Evolutionary conservation across 30 jellyfish, hydroid and myxozoan genomes (phyloP).

Genomic region (Hydractinia symbiolongicarpus): DNA sequence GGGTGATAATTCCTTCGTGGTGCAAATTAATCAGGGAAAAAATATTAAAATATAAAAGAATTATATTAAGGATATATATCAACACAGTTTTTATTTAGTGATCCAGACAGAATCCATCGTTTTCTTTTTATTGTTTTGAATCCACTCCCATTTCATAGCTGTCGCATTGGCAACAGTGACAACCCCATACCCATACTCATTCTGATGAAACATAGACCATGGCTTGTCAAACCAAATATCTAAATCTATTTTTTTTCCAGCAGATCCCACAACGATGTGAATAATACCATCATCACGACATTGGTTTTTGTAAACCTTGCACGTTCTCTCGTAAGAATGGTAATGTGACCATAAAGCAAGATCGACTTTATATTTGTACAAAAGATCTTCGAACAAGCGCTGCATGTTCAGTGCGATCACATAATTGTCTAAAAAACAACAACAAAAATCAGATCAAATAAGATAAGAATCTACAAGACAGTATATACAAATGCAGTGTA

Average conservation of each 20-base stretch:
- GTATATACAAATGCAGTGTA: neutral
- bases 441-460: neutral
- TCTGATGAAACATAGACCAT: constrained; percentile 65
- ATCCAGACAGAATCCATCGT: constrained; percentile 68
- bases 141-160: constrained; percentile 58
- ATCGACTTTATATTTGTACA: constrained; percentile 72
- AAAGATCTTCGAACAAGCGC: constrained; percentile 60
- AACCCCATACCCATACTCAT: constrained; percentile 76
- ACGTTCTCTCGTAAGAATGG: constrained; percentile 89
- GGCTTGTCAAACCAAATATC: constrained; percentile 39
- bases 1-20: too few relatives aligned
- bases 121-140: constrained; percentile 49
- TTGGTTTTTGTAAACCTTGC: constrained; percentile 60
- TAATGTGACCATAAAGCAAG: constrained; percentile 94
- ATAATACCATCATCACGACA: constrained; percentile 74
- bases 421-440: constrained; percentile 45
- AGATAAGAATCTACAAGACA: neutral
- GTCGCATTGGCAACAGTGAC: constrained; percentile 77
- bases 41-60: neutral
- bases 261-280: constrained; percentile 80
- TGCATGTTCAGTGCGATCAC: constrained; percentile 65
- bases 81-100: constrained; percentile 16
- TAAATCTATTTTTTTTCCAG: constrained; percentile 57
- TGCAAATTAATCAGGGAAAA: neutral
- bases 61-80: neutral